Evolutionary conservation across 2,113 vertebrate genomes (phyloP), one percentile per base, ranked within the genome.

Genomic region (Ceyx cyanopectus): DNA sequence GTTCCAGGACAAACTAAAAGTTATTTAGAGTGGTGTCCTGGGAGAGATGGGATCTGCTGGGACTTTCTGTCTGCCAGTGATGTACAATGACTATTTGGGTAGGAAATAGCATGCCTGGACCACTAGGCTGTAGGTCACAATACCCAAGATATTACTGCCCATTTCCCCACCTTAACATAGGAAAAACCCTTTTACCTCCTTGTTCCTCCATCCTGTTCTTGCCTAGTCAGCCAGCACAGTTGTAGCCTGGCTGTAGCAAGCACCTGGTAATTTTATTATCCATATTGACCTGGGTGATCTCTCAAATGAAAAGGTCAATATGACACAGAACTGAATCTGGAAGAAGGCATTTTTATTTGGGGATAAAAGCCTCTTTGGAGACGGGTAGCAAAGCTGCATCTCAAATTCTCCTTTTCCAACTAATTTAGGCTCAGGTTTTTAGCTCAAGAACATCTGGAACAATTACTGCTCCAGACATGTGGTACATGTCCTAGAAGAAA

Each of bases 71-170:
- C 84, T 87, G 92, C 79, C 82, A 89, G 87, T 81, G 85, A 68
- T 85, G 76, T 67, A 85, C 91, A 94, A 85, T 60, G 61, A 74
- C 26, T 81, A 0, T 75, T 54, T 88, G 89, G 26, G 60, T 63
- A 77, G 87, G 79, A 91, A 91, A 62, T 6, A 74, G 63, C 53
- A 69, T 0, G 43, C 78, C 26, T 58, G 69, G 46, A 81, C 56
- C 86, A 89, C 67, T 94, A 50, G 91, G 91, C 56, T 95, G 63
- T 46, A 91, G 87, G 91, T 94, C 87, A 53, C 1, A 82, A 70
- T 92, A 80, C 51, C 23, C 89, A 82, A 63, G 72, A 76, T 41
- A 74, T 29, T 74, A 18, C 23, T 77, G 29, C 30, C 48, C 16
- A 18, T 63, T 89, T 93, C 46, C 56, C 72, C 43, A 51, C 72